Evolutionary conservation across 2,797 vertebrate species (phyloP).

Genomic region (Myotis vivesi): DNA sequence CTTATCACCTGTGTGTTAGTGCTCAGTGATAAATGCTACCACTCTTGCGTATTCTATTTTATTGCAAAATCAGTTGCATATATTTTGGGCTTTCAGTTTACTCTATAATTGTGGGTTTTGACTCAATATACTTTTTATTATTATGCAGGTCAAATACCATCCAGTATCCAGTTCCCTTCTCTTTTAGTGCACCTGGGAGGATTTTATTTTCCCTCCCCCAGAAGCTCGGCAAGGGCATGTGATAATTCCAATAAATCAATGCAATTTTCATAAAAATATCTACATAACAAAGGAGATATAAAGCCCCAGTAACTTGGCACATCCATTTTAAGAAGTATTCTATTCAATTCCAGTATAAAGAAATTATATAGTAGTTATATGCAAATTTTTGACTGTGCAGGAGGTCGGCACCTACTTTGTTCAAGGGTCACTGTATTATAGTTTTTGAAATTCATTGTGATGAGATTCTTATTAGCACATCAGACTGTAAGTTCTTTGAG

Average conservation of each 20-base stretch:
- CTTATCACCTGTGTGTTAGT: background rate
- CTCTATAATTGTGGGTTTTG: background rate
- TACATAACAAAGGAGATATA: background rate
- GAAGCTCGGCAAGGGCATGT: background rate
- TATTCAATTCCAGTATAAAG: background rate
- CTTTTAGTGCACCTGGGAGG: background rate
- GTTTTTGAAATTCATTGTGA: background rate
- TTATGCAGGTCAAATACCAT: background rate
- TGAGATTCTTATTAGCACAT: background rate
- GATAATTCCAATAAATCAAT: slow-evolving; percentile 1
- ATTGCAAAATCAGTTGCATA: background rate
- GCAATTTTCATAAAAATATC: slow-evolving; percentile 25
- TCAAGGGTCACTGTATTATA: background rate
- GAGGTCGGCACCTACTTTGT: background rate
- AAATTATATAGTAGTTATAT: background rate
- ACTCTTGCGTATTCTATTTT: background rate
- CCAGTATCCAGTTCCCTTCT: background rate
- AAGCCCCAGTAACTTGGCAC: background rate
- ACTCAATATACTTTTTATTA: background rate
- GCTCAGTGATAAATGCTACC: background rate
- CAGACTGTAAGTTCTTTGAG: background rate
- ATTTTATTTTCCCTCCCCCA: background rate
- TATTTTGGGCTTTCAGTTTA: slow-evolving; percentile 11
- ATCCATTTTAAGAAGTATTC: slow-evolving; percentile 11
- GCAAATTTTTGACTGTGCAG: background rate